Evolutionary conservation across 1,140 invertebrate genomes (phyloP), one percentile per base, ranked within the genome.

Genomic region (Nixonia krombeini): DNA sequence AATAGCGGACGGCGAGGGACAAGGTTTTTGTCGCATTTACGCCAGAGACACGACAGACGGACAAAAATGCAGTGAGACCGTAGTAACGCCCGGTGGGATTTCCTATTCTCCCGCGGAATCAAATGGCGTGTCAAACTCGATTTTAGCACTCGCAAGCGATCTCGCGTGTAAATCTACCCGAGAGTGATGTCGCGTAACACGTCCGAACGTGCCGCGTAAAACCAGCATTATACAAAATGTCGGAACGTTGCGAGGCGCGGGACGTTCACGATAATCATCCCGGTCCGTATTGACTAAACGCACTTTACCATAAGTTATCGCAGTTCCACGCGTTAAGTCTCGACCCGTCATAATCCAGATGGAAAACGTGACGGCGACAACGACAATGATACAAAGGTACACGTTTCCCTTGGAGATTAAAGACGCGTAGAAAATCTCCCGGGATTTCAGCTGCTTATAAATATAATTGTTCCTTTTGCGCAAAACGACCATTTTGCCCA

Each of bases 291-390:
- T 6, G 21, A 16, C 37, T 40, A 61, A 61, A 61, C 41, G 50
- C 51, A 40, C 46, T 51, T 23, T 37, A 51, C 64, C 64, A 50
- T 59, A 59, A 67, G 56, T 67, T 67, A 67, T 67, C 45, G 45
- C 64, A 38, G 53, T 67, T 59, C 37, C 56, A 59, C 52, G 56
- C 64, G 41, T 67, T 61, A 61, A 51, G 56, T 55, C 56, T 33
- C 51, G 46, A 46, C 38, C 40, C 56, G 18, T 6, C 45, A 37
- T 67, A 67, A 67, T 67, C 56, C 56, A 31, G 4, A 45, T 47
- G 57, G 55, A 68, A 61, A 59, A 61, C 42, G 10, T 45, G 18
- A 10, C 23, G 46, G 17, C 38, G 9, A 7, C 29, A 26, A n/a
- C 26, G 37, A 45, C 23, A 15, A 33, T 7, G 12, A 33, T 33